Evolutionary conservation across 2,888 invertebrate genomes (phyloP).

Genomic region (Caenorhabditis uteleia): DNA sequence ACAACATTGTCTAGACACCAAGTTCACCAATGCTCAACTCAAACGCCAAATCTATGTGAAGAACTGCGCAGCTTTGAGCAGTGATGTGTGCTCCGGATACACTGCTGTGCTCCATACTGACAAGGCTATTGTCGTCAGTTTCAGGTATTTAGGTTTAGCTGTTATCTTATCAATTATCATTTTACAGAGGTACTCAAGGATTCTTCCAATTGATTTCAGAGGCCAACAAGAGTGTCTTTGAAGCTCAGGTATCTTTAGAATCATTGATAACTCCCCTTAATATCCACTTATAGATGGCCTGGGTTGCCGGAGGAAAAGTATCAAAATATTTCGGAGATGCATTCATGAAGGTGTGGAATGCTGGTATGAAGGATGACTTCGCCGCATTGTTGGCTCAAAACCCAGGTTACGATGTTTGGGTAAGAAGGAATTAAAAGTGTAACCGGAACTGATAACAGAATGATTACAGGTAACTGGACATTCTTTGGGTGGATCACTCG

Average conservation of each 20-base stretch:
- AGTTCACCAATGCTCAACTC: constrained; percentile 38
- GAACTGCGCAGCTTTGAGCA: constrained; percentile 32
- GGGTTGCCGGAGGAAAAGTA: constrained; percentile 55
- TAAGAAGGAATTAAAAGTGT: constrained; percentile 2
- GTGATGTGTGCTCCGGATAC: constrained; percentile 54
- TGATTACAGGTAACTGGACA: constrained; percentile 46
- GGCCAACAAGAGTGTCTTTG: constrained; percentile 52
- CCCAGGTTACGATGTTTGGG: constrained; percentile 55
- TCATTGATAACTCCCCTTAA: not conserved
- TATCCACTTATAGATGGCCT: constrained; percentile 15
- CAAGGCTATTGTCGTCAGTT: constrained; percentile 58
- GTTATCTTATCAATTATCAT: not conserved
- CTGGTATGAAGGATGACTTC: constrained; percentile 54
- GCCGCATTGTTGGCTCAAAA: constrained; percentile 33
- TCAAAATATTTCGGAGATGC: constrained; percentile 55
- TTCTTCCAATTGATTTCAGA: constrained; percentile 55
- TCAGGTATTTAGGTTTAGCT: constrained; percentile 33
- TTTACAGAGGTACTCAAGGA: constrained; percentile 54
- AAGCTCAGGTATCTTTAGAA: constrained; percentile 7
- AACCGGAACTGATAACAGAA: not conserved
- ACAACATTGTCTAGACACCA: constrained; percentile 42
- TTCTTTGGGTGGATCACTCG: constrained; percentile 58
- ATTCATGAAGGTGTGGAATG: constrained; percentile 49
- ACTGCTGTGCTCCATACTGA: constrained; percentile 42
- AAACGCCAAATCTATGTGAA: constrained; percentile 35